Conservation (phyloP, 2,888 invertebrate species). For the Amiota communis region DNA sequence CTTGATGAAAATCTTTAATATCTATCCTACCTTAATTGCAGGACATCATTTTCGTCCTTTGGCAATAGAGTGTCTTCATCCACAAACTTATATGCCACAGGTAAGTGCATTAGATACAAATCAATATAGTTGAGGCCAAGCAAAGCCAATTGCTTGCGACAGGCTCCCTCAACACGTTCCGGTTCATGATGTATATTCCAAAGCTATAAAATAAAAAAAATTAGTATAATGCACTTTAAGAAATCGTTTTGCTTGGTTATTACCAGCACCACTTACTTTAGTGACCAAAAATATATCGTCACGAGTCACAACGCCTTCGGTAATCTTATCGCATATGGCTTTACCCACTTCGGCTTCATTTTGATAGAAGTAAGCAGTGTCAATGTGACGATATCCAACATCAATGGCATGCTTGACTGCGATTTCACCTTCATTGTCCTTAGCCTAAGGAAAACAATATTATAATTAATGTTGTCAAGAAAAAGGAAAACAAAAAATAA, state of each 20-base stretch:
- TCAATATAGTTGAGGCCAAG: slow-evolving; percentile 84
- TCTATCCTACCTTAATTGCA: slow-evolving; percentile 62
- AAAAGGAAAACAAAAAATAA: neutral
- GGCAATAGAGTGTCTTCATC: slow-evolving; percentile 57
- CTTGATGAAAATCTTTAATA: neutral
- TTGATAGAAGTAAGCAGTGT: slow-evolving; percentile 78
- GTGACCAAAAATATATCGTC: slow-evolving; percentile 81
- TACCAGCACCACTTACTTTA: slow-evolving; percentile 63
- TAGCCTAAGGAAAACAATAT: slow-evolving; percentile 74
- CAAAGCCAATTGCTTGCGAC: slow-evolving; percentile 77
- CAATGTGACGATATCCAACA: slow-evolving; percentile 83
- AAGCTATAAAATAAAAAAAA: slow-evolving; percentile 44
- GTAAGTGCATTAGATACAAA: slow-evolving; percentile 86
- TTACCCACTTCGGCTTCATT: slow-evolving; percentile 82
- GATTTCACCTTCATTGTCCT: slow-evolving; percentile 78
- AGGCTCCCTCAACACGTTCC: slow-evolving; percentile 61
- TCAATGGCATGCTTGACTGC: slow-evolving; percentile 83
- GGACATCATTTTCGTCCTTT: slow-evolving; percentile 49
- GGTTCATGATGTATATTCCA: slow-evolving; percentile 60
- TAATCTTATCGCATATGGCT: slow-evolving; percentile 78
- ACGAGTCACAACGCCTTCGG: slow-evolving; percentile 78
- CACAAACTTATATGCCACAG: slow-evolving; percentile 78
- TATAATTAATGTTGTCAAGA: neutral
- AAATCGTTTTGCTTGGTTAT: neutral
- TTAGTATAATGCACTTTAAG: neutral